These are phyloP conservation scores for Drosophila dunni DNA, from an alignment of 1,140 invertebrate species.

Conservation along the genomic window DNA sequence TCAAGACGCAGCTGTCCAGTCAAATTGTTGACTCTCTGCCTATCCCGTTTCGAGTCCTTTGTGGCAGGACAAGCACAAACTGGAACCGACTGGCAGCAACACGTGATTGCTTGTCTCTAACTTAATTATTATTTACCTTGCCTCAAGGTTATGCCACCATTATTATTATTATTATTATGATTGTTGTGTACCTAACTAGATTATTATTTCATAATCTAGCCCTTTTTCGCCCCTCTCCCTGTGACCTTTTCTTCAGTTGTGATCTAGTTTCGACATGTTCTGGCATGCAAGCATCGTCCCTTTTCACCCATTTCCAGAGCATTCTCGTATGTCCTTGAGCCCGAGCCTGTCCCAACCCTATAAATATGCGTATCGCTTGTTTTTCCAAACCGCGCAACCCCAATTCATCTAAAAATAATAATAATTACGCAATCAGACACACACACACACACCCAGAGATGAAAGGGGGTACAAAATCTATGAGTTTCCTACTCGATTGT, in stretches of 20 bases:
- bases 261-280: conserved; percentile 65
- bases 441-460: conserved; percentile 1
- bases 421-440: conserved; percentile 61
- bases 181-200: conserved; percentile 59
- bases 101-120: conserved; percentile 55
- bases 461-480: background rate
- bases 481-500: conserved; percentile 44
- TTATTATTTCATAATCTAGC: conserved; percentile 77
- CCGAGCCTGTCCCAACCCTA: conserved; percentile 48
- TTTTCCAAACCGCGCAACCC: conserved; percentile 63
- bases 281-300: conserved; percentile 57
- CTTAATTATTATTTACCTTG: conserved; percentile 78
- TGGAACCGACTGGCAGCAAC: conserved; percentile 45
- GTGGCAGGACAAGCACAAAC: background rate
- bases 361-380: conserved; percentile 41
- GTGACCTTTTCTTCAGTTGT: conserved; percentile 20
- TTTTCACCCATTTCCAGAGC: background rate
- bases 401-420: conserved; percentile 43
- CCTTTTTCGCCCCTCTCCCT: conserved; percentile 15
- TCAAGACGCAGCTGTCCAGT: conserved; percentile 10
- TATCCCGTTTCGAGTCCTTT: conserved; percentile 31
- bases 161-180: conserved; percentile 55
- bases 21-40: background rate
- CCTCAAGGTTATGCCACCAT: conserved; percentile 76
- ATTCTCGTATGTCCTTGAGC: conserved; percentile 64